Evolutionary conservation across 2,888 invertebrate genomes (phyloP).

Genomic region (Monochamus alternatus): DNA sequence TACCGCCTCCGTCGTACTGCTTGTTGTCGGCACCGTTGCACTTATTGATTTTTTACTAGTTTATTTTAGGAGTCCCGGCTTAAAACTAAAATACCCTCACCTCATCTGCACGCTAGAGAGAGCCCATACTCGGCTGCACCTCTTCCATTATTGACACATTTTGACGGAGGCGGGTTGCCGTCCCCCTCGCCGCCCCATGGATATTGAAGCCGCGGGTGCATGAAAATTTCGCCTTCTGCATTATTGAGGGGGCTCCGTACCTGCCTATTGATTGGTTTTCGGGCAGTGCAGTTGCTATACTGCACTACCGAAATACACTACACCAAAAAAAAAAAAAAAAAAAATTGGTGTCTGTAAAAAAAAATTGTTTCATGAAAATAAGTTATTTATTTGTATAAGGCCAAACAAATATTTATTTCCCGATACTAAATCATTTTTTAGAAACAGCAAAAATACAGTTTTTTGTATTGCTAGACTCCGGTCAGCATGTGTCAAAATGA

Average conservation of each 20-base stretch:
- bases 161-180: slow-evolving; percentile 40
- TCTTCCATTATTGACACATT: slow-evolving; percentile 54
- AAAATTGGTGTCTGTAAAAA: too few species aligned
- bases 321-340: too few species aligned
- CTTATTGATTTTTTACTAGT: slow-evolving; percentile 65
- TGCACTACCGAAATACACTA: too few species aligned
- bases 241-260: slow-evolving; percentile 19
- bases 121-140: slow-evolving; percentile 49
- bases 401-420: too few species aligned
- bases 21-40: slow-evolving; percentile 60
- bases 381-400: too few species aligned
- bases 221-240: slow-evolving; percentile 29
- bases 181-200: slow-evolving; percentile 21
- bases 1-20: slow-evolving; percentile 44
- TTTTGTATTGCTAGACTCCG: too few species aligned
- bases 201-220: slow-evolving; percentile 24
- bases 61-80: slow-evolving; percentile 63
- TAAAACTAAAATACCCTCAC: slow-evolving; percentile 56
- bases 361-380: too few species aligned
- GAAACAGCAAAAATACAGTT: too few species aligned
- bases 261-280: slow-evolving; percentile 29
- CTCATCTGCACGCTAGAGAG: slow-evolving; percentile 29
- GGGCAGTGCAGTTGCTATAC: slow-evolving; percentile 1
- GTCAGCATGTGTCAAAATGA: too few species aligned
- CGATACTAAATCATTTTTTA: too few species aligned